These are phyloP conservation scores for Hiodon tergisus DNA, from an alignment of 2,113 vertebrate species.

Conservation along the genomic window DNA sequence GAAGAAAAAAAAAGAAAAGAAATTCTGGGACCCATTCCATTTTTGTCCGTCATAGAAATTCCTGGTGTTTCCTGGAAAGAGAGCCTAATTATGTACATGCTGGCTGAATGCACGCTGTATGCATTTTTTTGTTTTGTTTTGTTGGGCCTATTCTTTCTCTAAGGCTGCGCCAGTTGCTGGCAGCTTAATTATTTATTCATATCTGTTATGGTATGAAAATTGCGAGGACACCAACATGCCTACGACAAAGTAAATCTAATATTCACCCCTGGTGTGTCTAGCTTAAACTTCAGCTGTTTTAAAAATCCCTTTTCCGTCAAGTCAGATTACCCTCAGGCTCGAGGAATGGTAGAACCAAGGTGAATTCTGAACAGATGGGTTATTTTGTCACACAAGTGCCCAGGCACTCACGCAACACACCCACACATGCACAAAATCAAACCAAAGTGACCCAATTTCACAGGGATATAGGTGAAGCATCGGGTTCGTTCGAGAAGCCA, in stretches of 20 bases:
- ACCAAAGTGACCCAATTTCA: conserved; percentile 5
- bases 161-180: conserved; percentile 43
- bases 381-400: conserved; percentile 20
- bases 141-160: conserved; percentile 24
- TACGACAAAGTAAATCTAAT: conserved; percentile 47
- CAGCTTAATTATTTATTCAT: conserved; percentile 58
- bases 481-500: neutral
- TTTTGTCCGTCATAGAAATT: conserved; percentile 37
- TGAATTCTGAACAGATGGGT: conserved; percentile 41
- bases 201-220: conserved; percentile 48
- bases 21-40: conserved; percentile 29
- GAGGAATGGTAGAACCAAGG: conserved; percentile 2
- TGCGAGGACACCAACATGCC: conserved; percentile 43
- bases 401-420: neutral
- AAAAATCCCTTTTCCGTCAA: conserved; percentile 37
- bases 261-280: conserved; percentile 36
- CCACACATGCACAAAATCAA: neutral
- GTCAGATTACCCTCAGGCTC: conserved; percentile 18
- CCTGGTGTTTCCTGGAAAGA: conserved; percentile 52
- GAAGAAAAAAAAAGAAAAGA: neutral
- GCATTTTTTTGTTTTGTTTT: conserved; percentile 4
- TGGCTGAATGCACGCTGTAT: conserved; percentile 31
- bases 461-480: conserved; percentile 1
- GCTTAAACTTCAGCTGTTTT: conserved; percentile 39
- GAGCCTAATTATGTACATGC: conserved; percentile 45